A percentile compares a stretch with the other conserved stretches of the same genome.
Evolutionary conservation across 2,888 invertebrate genomes (phyloP).

Genomic region (Spodoptera picta): DNA sequence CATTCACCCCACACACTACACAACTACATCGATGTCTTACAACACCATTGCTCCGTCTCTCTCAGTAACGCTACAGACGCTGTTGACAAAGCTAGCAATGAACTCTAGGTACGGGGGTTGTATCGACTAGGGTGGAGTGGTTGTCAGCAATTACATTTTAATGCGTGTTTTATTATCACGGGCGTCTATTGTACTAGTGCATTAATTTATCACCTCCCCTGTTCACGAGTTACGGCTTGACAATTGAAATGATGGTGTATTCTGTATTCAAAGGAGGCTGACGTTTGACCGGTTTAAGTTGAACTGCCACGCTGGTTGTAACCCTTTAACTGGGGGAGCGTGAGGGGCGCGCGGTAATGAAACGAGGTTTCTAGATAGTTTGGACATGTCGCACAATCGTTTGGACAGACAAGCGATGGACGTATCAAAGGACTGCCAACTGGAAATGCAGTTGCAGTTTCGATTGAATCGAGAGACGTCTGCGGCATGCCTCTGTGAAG

Average conservation of each 20-base stretch:
- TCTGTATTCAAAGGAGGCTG: conserved; percentile 77
- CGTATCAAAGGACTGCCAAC: conserved; percentile 86
- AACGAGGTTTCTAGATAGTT: conserved; percentile 64
- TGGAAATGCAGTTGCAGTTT: conserved; percentile 86
- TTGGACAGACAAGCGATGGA: conserved; percentile 87
- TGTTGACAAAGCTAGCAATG: conserved; percentile 59
- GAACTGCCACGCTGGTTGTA: conserved; percentile 64
- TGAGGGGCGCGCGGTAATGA: conserved; percentile 54
- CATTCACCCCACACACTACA: conserved; percentile 64
- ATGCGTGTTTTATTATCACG: conserved; percentile 87
- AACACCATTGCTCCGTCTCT: conserved; percentile 68
- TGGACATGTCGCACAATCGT: conserved; percentile 81
- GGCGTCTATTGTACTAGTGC: conserved; percentile 85
- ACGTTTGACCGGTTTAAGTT: conserved; percentile 61
- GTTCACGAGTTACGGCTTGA: conserved; percentile 85
- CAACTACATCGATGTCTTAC: conserved; percentile 57
- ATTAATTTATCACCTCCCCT: conserved; percentile 87
- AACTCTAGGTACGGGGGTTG: conserved; percentile 28
- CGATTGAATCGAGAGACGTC: conserved; percentile 86
- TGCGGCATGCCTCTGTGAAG: conserved; percentile 81
- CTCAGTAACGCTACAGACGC: neutral
- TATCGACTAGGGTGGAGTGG: conserved; percentile 54
- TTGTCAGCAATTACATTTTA: conserved; percentile 86
- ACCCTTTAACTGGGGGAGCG: conserved; percentile 52
- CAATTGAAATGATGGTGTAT: conserved; percentile 85